Evolutionary conservation across 2,888 invertebrate genomes (phyloP), one percentile per base, ranked within the genome.

Genomic region (Eilema depressum): DNA sequence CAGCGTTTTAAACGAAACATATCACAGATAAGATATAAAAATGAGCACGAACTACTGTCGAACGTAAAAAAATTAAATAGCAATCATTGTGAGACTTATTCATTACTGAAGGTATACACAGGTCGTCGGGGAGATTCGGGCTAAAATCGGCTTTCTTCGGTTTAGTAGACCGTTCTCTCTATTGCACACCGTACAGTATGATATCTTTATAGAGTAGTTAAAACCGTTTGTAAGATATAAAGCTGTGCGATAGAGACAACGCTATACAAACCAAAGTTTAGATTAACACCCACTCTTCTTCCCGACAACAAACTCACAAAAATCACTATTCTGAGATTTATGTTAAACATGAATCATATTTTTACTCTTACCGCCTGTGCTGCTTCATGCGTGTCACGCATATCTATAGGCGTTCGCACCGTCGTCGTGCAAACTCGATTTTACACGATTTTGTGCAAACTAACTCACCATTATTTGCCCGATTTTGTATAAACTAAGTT

Each of bases 1-100:
- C 92, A 90, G 89, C 76, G 88, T 87, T 90, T 89, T 90, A 88
- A 92, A 93, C 88, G 86, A 89, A 93, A 91, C 87, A 89, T 94
- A 94, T 95, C 94, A 95, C 94, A 95, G 94, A 94, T 90, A 90
- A 90, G 84, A 85, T 87, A 89, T 89, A 74, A 86, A 85, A 75
- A 83, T 88, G 90, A 92, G 89, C 88, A 85, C 84, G 79, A 82
- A 71, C 73, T 81, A 74, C 26, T 26, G 80, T 75, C 78, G 70
- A 68, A 78, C 78, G 25, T 68, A 70, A 81, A 57, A 57, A 76
- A 72, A 73, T 71, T n/a, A 20, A 20, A 74, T 75, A 82, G 62
- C 65, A 74, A 69, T 73, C 80, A 82, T 69, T 64, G 71, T 76
- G 75, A 85, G 78, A 82, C 26, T 72, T 73, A 30, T 28, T 61